Base-by-base conservation (phyloP, 2,888 invertebrate genomes). In the Desoria tigrina region DNA sequence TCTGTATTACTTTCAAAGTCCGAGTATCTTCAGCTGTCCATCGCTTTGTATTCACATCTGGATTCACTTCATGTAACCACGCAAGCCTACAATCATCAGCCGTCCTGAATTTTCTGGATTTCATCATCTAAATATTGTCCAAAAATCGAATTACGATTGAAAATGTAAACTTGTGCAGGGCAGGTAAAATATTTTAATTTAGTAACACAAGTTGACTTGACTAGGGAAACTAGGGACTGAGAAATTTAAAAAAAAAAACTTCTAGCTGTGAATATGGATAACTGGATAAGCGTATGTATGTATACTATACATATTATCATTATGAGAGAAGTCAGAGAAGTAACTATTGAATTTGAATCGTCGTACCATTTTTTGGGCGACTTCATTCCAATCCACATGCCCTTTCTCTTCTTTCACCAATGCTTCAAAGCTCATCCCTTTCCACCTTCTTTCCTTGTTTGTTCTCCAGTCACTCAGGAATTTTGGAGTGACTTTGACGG, bases 11-110 rank as follows among this genome's bases (percentile, higher is more conserved):
- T 60, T 66, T 68, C 6, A 74, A 56, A 16, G 58, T 49, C 16
- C 61, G 42, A 16, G 61, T 61, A 42, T 71, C 69, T 26, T 66
- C 65, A 27, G 37, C 42, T 2, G 55, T 45, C 71, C 71, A 73
- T 1, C 69, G 55, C 28, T 69, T 69, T 11, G 62, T 60, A n/a
- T 66, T 62, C 0, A 72, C 59, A 3, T 6, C 23, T 2, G 70
- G 71, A 62, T 67, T 61, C 6, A 65, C 67, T 55, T 72, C 72
- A 45, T 71, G 71, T 28, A 61, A 59, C 45, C 54, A 74, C 1
- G 68, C 72, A 7, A 74, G 61, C 11, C 62, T 54, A 58, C 74
- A 74, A 39, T 74, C 73, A n/a, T 63, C 61, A 0, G 63, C 59
- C n/a, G 61, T 56, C 27, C 74, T 54, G 21, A 60, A 27, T 28